These are phyloP conservation scores for Rambutsinella grinnellia DNA, from an alignment of 2,888 invertebrate species.

Conservation along the genomic window DNA sequence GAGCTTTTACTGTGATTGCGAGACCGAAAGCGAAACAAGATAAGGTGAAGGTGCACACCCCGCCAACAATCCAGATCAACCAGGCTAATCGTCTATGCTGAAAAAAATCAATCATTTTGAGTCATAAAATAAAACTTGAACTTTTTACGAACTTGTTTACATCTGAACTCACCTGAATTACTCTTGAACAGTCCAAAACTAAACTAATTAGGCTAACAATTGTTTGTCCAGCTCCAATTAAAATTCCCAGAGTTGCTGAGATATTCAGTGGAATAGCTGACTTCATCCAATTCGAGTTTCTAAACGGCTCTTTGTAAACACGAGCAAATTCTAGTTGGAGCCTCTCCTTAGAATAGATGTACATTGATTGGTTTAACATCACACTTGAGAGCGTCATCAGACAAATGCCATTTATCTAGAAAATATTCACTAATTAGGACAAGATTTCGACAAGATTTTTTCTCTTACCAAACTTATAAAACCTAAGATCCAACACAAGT, in stretches of 20 bases:
- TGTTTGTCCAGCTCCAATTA: constrained; percentile 33
- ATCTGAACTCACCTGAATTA: too few species aligned
- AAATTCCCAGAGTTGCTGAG: constrained; percentile 22
- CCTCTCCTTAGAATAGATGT: constrained; percentile 14
- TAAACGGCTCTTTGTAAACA: constrained; percentile 33
- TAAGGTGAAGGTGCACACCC: constrained; percentile 42
- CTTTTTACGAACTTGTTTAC: not conserved
- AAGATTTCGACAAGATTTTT: not conserved
- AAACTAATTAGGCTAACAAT: constrained; percentile 22
- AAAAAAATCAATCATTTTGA: constrained; percentile 6
- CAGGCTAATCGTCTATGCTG: constrained; percentile 39
- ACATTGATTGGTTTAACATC: constrained; percentile 23
- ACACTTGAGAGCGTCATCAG: constrained; percentile 18
- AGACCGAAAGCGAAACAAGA: constrained; percentile 38
- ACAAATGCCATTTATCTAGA: constrained; percentile 36
- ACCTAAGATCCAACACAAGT: constrained; percentile 18
- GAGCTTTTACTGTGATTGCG: constrained; percentile 42
- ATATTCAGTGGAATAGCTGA: constrained; percentile 42
- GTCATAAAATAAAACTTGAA: not conserved
- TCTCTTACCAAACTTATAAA: constrained; percentile 29
- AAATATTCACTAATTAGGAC: not conserved
- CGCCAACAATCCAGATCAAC: constrained; percentile 34
- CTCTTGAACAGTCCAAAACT: constrained; percentile 30
- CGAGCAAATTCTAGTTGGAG: not conserved
- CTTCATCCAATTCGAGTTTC: constrained; percentile 51